These are phyloP conservation scores for Pterocles gutturalis DNA, from an alignment of 2,113 vertebrate genomes.

Conservation along the genomic window DNA sequence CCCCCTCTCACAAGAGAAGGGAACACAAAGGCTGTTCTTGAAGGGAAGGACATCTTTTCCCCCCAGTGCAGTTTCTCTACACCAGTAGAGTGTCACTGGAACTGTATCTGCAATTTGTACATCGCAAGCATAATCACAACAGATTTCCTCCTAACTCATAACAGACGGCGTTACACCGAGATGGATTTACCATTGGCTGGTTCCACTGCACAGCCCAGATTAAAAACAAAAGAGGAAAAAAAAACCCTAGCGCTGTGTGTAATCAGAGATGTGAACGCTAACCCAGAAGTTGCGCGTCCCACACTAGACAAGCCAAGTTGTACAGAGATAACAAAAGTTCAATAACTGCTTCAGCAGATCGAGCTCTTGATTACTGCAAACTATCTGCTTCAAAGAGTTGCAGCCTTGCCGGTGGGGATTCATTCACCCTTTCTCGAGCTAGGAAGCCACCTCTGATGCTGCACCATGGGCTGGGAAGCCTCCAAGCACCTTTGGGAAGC, in stretches of 20 bases:
- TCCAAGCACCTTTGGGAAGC: not conserved
- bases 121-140: not conserved
- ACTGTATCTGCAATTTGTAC: not conserved
- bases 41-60: not conserved
- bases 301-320: not conserved
- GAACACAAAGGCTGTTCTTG: not conserved
- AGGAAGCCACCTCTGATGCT: not conserved
- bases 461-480: not conserved
- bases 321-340: slow-evolving; percentile 50
- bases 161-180: not conserved
- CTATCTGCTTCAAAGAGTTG: slow-evolving; percentile 35
- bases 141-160: not conserved
- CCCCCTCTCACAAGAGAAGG: not conserved
- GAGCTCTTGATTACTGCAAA: slow-evolving; percentile 2
- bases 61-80: not conserved
- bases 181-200: not conserved
- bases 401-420: not conserved
- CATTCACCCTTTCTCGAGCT: not conserved
- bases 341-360: slow-evolving; percentile 49
- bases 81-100: not conserved
- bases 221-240: not conserved
- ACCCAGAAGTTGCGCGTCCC: not conserved
- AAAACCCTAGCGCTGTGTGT: not conserved
- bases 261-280: not conserved
- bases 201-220: not conserved